A percentile compares a stretch with the other conserved stretches of the same genome.
Conservation (phyloP, 2,113 vertebrate species). For the Rhadina sibilatrix region DNA sequence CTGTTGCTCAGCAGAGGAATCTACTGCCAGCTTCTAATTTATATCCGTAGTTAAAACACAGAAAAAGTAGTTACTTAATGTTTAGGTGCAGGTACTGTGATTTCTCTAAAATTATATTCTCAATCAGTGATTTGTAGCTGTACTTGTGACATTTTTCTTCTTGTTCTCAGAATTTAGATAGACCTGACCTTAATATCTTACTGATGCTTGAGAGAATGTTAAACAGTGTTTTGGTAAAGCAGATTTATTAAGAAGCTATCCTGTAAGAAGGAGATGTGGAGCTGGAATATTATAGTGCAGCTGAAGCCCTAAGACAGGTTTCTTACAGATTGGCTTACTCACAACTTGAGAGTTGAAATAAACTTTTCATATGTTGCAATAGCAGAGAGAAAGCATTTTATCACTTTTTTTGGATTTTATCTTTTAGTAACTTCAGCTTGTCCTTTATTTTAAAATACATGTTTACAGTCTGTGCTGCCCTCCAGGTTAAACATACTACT, state of each 20-base stretch:
- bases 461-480: background rate
- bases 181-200: background rate
- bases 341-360: background rate
- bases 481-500: background rate
- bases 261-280: background rate
- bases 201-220: background rate
- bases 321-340: background rate
- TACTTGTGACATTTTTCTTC: background rate
- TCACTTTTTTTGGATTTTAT: background rate
- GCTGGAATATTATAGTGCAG: background rate
- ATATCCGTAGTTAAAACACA: background rate
- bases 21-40: background rate
- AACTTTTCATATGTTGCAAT: background rate
- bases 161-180: background rate
- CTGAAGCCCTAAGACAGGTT: background rate
- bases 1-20: background rate
- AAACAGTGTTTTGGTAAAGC: background rate
- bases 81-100: background rate
- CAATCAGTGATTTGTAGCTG: background rate
- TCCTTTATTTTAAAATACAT: background rate
- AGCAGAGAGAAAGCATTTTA: background rate
- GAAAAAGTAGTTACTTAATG: background rate
- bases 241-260: background rate
- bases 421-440: background rate
- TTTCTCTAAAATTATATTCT: background rate